Conservation (phyloP, 2,888 invertebrate genomes). For the Drosophila greeni region DNA sequence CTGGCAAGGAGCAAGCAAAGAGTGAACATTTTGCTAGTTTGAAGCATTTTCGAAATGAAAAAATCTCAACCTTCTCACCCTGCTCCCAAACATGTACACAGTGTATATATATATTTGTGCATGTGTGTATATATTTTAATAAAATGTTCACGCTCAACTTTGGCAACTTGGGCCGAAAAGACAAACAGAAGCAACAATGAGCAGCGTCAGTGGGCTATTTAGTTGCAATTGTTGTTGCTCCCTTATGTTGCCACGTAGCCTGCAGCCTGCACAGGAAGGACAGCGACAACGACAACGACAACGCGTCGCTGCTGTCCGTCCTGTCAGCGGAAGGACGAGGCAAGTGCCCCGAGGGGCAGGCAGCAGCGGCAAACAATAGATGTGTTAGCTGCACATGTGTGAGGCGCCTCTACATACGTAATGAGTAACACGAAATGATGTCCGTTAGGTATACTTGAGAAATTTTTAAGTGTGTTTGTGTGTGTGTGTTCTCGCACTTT, state of each 20-base stretch:
- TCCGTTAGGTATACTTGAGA: slow-evolving; percentile 71
- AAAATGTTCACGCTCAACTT: slow-evolving; percentile 64
- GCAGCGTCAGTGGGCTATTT: slow-evolving; percentile 55
- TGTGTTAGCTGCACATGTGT: slow-evolving; percentile 29
- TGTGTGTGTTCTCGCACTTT: slow-evolving; percentile 47
- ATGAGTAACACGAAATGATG: slow-evolving; percentile 57
- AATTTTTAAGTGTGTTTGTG: slow-evolving; percentile 67
- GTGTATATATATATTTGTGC: slow-evolving; percentile 10
- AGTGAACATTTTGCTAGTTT: slow-evolving; percentile 35
- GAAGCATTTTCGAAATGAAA: slow-evolving; percentile 42
- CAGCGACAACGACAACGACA: slow-evolving; percentile 20
- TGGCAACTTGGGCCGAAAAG: slow-evolving; percentile 37
- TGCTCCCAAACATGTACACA: background rate
- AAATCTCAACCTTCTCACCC: slow-evolving; percentile 18
- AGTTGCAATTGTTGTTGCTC: slow-evolving; percentile 52
- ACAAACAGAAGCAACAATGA: slow-evolving; percentile 47
- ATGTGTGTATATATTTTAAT: slow-evolving; percentile 60
- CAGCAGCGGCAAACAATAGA: slow-evolving; percentile 54
- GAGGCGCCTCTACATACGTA: slow-evolving; percentile 27
- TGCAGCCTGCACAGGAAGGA: slow-evolving; percentile 59
- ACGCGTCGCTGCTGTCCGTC: slow-evolving; percentile 21
- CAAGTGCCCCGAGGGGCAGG: slow-evolving; percentile 16
- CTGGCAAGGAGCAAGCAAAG: slow-evolving; percentile 23
- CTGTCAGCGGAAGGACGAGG: slow-evolving; percentile 34
- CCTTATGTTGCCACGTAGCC: slow-evolving; percentile 11